A percentile compares a stretch with the other conserved stretches of the same genome.
These are phyloP conservation scores for Hirundo rustica DNA, from an alignment of 2,797 vertebrate species.

Conservation along the genomic window DNA sequence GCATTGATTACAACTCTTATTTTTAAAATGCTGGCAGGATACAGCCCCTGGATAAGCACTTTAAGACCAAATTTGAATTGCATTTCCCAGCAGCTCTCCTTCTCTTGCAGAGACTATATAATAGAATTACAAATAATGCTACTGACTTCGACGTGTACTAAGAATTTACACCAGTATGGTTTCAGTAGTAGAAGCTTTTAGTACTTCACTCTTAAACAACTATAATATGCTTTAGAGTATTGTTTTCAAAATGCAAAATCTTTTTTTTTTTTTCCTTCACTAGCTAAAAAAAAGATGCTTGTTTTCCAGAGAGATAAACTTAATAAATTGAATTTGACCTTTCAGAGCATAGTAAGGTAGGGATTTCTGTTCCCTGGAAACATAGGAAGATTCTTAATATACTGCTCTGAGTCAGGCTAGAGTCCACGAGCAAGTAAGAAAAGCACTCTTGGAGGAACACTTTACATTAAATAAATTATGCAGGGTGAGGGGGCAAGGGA, in stretches of 20 bases:
- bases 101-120: conserved; percentile 18
- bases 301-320: conserved; percentile 9
- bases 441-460: not conserved
- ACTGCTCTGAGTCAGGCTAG: not conserved
- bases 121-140: not conserved
- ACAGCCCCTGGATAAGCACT: conserved; percentile 14
- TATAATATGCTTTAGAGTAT: not conserved
- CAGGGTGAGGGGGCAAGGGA: too few species aligned
- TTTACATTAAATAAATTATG: not conserved
- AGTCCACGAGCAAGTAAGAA: not conserved
- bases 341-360: not conserved
- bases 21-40: conserved; percentile 29
- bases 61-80: conserved; percentile 34
- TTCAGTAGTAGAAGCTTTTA: conserved; percentile 5
- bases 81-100: conserved; percentile 25
- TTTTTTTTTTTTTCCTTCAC: accelerated
- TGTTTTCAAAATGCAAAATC: not conserved
- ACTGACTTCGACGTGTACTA: not conserved
- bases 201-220: not conserved
- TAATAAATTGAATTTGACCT: conserved; percentile 27
- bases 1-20: conserved; percentile 36
- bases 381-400: not conserved
- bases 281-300: not conserved
- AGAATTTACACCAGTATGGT: conserved; percentile 22
- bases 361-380: conserved; percentile 24